Conservation (phyloP, 2,797 vertebrate genomes). For the Adelosebastes latens region DNA sequence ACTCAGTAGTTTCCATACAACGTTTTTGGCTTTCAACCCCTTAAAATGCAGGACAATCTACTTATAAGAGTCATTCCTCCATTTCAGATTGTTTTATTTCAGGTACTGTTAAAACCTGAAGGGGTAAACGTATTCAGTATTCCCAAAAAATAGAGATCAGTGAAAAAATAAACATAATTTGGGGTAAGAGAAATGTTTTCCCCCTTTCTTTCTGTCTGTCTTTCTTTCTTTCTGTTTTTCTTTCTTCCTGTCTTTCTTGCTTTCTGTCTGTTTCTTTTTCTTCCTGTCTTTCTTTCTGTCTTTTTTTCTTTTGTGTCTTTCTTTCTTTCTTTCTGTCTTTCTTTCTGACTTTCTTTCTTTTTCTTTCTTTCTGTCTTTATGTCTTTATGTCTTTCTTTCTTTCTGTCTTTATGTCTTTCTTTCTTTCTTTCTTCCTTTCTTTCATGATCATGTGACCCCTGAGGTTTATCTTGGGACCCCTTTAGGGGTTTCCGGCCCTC, state of each 20-base stretch:
- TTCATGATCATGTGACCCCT: neutral
- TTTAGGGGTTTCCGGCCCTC: too few species aligned
- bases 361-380: too few species aligned
- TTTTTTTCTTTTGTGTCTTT: too few species aligned
- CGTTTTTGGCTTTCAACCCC: rapidly evolving
- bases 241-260: too few species aligned
- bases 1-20: neutral
- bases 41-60: neutral
- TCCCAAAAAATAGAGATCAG: neutral
- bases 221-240: neutral
- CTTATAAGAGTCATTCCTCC: neutral
- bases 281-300: too few species aligned
- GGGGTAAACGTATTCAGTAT: neutral
- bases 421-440: neutral
- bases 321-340: too few species aligned
- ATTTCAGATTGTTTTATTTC: neutral
- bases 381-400: too few species aligned
- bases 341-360: too few species aligned
- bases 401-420: too few species aligned
- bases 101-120: neutral
- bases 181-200: neutral
- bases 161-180: too few species aligned
- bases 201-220: neutral
- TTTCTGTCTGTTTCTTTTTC: too few species aligned
- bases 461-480: too few species aligned